Conservation (phyloP, 2,113 vertebrate species). For the Pantherophis guttatus region DNA sequence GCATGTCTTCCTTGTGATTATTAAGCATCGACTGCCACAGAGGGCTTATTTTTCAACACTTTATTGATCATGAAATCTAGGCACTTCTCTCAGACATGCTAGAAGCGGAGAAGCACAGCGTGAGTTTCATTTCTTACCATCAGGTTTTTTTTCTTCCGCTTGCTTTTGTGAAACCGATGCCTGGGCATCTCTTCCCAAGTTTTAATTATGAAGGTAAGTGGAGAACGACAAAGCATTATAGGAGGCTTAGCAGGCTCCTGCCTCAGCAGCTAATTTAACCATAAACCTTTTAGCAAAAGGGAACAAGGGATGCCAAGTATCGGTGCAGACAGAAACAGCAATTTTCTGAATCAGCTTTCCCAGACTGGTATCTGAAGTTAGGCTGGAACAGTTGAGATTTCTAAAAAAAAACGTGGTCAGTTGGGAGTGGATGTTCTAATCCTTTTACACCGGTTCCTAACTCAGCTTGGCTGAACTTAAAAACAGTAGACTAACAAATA, state of each 20-base stretch:
- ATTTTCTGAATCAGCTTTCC: neutral
- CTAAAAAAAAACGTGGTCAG: neutral
- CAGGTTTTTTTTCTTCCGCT: neutral
- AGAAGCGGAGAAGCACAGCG: neutral
- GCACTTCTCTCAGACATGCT: neutral
- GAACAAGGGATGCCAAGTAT: neutral
- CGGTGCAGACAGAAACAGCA: neutral
- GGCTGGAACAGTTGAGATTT: neutral
- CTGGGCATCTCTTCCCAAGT: slow-evolving; percentile 30
- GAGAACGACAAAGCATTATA: neutral
- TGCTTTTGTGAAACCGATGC: neutral
- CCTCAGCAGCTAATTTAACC: neutral
- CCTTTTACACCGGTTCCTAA: neutral
- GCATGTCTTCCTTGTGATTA: neutral
- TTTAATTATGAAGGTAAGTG: slow-evolving; percentile 1
- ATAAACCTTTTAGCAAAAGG: neutral
- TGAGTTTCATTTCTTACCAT: neutral
- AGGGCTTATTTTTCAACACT: neutral
- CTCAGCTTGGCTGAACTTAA: neutral
- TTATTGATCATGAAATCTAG: neutral
- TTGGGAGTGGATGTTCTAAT: neutral
- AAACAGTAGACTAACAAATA: neutral
- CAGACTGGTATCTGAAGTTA: neutral
- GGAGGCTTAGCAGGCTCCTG: neutral
- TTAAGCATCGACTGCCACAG: neutral